These are phyloP conservation scores for Harmothoe impar DNA, from an alignment of 2,888 invertebrate genomes.

Conservation along the genomic window DNA sequence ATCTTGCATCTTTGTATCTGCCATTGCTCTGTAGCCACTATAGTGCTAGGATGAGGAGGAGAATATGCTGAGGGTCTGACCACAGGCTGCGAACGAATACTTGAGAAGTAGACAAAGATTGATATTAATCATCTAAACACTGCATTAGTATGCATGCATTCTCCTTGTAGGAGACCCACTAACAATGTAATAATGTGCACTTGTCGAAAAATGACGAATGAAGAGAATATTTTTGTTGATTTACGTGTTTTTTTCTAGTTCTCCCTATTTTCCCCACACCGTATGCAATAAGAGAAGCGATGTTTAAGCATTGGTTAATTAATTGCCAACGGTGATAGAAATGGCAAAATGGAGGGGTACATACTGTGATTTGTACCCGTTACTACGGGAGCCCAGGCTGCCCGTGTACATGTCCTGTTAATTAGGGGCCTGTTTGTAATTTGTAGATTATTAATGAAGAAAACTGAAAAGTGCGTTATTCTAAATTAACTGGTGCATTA, in stretches of 20 bases:
- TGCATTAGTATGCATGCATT: slow-evolving; percentile 36
- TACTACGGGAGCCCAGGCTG: not conserved
- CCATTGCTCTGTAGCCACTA: slow-evolving; percentile 38
- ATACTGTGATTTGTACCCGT: slow-evolving; percentile 38
- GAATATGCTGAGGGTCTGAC: not conserved
- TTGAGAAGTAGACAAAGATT: not conserved
- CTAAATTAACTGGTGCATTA: slow-evolving; percentile 60
- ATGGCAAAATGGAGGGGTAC: slow-evolving; percentile 42
- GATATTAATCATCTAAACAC: not conserved
- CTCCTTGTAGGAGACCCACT: slow-evolving; percentile 6
- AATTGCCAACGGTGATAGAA: slow-evolving; percentile 56
- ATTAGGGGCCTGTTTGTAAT: slow-evolving; percentile 38
- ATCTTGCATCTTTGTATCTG: slow-evolving; percentile 13
- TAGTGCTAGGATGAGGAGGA: not conserved
- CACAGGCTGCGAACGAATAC: slow-evolving; percentile 30
- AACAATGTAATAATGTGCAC: slow-evolving; percentile 45
- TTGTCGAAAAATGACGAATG: slow-evolving; percentile 3
- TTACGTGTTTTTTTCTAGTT: not conserved
- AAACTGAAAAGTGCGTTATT: slow-evolving; percentile 22
- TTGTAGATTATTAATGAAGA: slow-evolving; percentile 40
- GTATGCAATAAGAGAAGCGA: slow-evolving; percentile 50
- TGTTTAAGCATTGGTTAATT: slow-evolving; percentile 33
- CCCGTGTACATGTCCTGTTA: slow-evolving; percentile 27
- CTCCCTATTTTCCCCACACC: slow-evolving; percentile 28
- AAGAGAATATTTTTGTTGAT: slow-evolving; percentile 58